phyloP scores from a whole-genome alignment of 2,888 invertebrate species.

The Hesperia comma region DNA sequence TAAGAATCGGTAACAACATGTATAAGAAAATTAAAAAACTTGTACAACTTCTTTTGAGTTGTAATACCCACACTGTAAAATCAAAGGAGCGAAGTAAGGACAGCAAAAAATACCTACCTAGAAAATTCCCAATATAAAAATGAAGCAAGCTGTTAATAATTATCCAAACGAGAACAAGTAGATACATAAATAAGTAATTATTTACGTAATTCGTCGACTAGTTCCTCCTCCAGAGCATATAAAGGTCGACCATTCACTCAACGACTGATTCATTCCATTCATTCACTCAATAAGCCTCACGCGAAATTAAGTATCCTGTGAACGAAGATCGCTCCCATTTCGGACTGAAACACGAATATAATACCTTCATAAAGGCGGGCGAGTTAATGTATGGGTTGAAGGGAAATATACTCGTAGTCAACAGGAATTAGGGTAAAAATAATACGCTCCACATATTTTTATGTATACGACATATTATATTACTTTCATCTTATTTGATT shows the following conservation, averaged over 20 bases:
- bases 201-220: neutral
- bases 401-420: neutral
- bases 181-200: too few relatives aligned
- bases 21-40: too few relatives aligned
- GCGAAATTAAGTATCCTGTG: slow-evolving; percentile 25
- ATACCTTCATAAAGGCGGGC: neutral
- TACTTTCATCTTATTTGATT: neutral
- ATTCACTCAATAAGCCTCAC: slow-evolving; percentile 21
- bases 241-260: slow-evolving; percentile 20
- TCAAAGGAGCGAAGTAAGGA: too few relatives aligned
- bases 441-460: neutral
- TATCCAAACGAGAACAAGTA: too few relatives aligned
- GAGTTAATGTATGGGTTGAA: neutral
- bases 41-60: too few relatives aligned
- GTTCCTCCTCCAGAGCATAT: neutral
- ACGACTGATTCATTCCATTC: slow-evolving; percentile 27
- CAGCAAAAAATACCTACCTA: too few relatives aligned
- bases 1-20: too few relatives aligned
- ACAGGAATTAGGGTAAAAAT: neutral
- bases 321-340: slow-evolving; percentile 4
- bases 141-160: too few relatives aligned
- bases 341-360: neutral
- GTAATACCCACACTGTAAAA: too few relatives aligned
- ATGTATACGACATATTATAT: neutral
- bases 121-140: too few relatives aligned